Percentiles rank a stretch among this genome's conserved stretches.
Evolutionary conservation across 2,797 vertebrate species (phyloP).

Genomic region (Galaxias olidus): DNA sequence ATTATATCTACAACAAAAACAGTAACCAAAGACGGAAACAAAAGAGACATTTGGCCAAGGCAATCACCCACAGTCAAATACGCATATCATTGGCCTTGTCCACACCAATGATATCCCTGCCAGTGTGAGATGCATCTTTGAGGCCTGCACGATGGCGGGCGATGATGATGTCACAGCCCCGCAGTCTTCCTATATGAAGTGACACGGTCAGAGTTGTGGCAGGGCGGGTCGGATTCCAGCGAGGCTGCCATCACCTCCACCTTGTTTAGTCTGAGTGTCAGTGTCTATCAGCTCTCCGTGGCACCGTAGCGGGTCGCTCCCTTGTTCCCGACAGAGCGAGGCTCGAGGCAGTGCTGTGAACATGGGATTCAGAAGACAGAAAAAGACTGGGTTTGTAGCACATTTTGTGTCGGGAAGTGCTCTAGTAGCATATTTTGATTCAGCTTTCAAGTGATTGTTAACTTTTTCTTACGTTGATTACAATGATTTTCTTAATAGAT

Average conservation of each 20-base stretch:
- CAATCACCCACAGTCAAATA: too few relatives aligned
- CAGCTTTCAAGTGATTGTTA: too few relatives aligned
- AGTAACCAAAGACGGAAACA: too few relatives aligned
- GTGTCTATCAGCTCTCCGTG: conserved; percentile 61
- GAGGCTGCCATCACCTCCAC: conserved; percentile 59
- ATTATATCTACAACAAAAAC: too few relatives aligned
- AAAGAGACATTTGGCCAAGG: too few relatives aligned
- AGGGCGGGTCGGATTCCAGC: conserved; percentile 50
- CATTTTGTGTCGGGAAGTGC: background rate
- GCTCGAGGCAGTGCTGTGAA: conserved; percentile 24
- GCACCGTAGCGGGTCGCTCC: conserved; percentile 35
- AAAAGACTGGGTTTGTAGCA: background rate
- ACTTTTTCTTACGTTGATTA: too few relatives aligned
- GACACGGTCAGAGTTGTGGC: conserved; percentile 44
- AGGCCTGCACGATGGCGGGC: too few relatives aligned
- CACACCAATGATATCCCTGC: too few relatives aligned
- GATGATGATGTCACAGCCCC: background rate
- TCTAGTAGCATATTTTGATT: conserved; percentile 6
- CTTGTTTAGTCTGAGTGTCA: conserved; percentile 74
- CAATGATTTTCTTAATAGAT: too few relatives aligned
- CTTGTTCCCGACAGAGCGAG: conserved; percentile 25
- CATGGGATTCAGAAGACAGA: conserved; percentile 28
- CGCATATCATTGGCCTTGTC: too few relatives aligned
- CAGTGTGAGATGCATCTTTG: too few relatives aligned
- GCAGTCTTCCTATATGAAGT: conserved; percentile 12